Evolutionary conservation across 2,888 invertebrate species (phyloP).

Genomic region (Drosophila putrida): DNA sequence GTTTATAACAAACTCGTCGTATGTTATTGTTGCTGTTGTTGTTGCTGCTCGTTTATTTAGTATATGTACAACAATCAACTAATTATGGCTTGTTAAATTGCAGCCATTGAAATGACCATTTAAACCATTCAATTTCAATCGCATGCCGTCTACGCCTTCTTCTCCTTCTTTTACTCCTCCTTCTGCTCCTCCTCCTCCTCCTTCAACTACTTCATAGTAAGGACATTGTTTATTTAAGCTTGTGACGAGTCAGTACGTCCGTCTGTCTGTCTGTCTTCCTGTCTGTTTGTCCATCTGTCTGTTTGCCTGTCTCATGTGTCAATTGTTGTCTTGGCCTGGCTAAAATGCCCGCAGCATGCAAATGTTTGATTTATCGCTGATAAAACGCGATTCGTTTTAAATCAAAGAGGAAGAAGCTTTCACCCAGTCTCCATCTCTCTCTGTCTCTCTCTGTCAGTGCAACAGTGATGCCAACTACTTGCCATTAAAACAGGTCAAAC

Average conservation of each 20-base stretch:
- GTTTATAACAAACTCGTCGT: slow-evolving; percentile 65
- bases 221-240: not conserved
- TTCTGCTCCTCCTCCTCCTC: not conserved
- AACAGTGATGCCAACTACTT: too few species aligned
- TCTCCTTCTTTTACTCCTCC: not conserved
- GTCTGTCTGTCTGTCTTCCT: not conserved
- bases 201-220: not conserved
- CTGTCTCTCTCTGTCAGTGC: not conserved
- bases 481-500: too few species aligned
- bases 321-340: slow-evolving; percentile 33
- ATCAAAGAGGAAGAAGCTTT: slow-evolving; percentile 37
- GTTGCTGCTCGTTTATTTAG: slow-evolving; percentile 69
- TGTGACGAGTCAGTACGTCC: not conserved
- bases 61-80: slow-evolving; percentile 77
- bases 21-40: slow-evolving; percentile 27
- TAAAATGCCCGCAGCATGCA: slow-evolving; percentile 20
- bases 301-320: slow-evolving; percentile 40
- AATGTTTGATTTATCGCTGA: slow-evolving; percentile 56
- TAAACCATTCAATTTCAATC: slow-evolving; percentile 82
- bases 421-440: slow-evolving; percentile 23
- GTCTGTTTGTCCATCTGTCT: slow-evolving; percentile 1
- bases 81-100: slow-evolving; percentile 82
- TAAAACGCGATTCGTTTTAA: slow-evolving; percentile 24
- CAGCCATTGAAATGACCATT: slow-evolving; percentile 82
- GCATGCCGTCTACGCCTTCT: slow-evolving; percentile 48